A percentile compares a stretch with the other conserved stretches of the same genome.
phyloP scores from a whole-genome alignment of 1,140 invertebrate genomes.

The Rhopalosiphum padi region DNA sequence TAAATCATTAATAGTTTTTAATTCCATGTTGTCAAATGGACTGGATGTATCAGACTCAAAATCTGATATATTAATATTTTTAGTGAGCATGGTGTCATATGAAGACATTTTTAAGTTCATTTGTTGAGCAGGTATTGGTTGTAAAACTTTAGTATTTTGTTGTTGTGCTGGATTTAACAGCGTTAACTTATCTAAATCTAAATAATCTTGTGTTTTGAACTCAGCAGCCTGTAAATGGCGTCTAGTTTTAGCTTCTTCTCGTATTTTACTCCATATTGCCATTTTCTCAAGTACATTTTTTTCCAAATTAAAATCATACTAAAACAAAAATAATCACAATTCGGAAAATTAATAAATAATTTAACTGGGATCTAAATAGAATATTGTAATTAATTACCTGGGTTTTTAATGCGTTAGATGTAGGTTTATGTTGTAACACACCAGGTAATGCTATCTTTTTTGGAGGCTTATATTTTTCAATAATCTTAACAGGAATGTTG shows the following conservation, averaged over 20 bases:
- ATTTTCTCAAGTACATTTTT: slow-evolving; percentile 74
- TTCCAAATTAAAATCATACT: slow-evolving; percentile 78
- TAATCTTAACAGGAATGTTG: slow-evolving; percentile 77
- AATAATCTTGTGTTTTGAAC: slow-evolving; percentile 34
- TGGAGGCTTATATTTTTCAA: slow-evolving; percentile 82
- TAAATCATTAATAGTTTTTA: slow-evolving; percentile 90
- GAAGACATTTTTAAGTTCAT: slow-evolving; percentile 54
- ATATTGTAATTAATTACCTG: slow-evolving; percentile 2
- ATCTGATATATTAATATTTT: slow-evolving; percentile 73
- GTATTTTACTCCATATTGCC: slow-evolving; percentile 70
- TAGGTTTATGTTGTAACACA: slow-evolving; percentile 39
- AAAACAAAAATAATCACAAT: slow-evolving; percentile 60
- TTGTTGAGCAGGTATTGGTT: slow-evolving; percentile 62
- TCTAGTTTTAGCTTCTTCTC: slow-evolving; percentile 63
- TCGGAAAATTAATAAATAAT: background rate
- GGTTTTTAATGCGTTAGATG: slow-evolving; percentile 24
- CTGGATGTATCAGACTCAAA: slow-evolving; percentile 89
- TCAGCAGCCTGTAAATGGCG: background rate
- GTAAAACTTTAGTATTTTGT: slow-evolving; percentile 60
- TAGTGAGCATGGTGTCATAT: slow-evolving; percentile 23
- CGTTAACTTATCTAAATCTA: slow-evolving; percentile 40
- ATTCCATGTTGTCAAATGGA: slow-evolving; percentile 88
- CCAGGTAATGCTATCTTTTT: slow-evolving; percentile 68
- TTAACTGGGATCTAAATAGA: background rate
- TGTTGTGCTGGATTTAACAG: background rate